Evolutionary conservation across 1,140 invertebrate species (phyloP).

Genomic region (Papilio machaon): DNA sequence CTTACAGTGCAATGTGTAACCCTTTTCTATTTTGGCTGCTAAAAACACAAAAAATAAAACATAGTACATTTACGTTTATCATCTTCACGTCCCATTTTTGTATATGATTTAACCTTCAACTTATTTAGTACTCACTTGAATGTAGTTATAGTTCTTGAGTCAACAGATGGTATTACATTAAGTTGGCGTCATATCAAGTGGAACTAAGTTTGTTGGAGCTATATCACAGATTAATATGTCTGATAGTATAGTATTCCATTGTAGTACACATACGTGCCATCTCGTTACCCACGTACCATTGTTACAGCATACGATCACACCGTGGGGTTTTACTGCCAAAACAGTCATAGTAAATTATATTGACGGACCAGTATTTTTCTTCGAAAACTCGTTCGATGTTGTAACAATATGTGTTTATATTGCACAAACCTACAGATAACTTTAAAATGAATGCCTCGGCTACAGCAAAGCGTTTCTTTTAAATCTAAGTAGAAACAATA

Average conservation of each 20-base stretch:
- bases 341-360: not conserved
- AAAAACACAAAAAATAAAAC: not conserved
- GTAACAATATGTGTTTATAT: too few relatives aligned
- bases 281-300: not conserved
- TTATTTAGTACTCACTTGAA: constrained; percentile 10
- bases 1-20: not conserved
- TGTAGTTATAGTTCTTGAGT: constrained; percentile 12
- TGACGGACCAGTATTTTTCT: too few relatives aligned
- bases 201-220: constrained; percentile 4
- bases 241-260: not conserved
- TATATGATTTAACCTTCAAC: not conserved
- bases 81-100: not conserved
- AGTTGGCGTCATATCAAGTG: constrained; percentile 23
- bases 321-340: not conserved
- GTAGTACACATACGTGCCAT: not conserved
- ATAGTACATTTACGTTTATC: not conserved
- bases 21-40: not conserved
- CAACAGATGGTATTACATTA: constrained; percentile 24
- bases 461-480: too few relatives aligned
- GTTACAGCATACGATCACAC: not conserved
- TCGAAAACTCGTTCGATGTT: too few relatives aligned
- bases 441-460: too few relatives aligned
- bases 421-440: too few relatives aligned
- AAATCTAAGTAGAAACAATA: too few relatives aligned
- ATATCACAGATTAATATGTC: constrained; percentile 9